These are phyloP conservation scores for Lochmaea crataegi DNA, from an alignment of 2,888 invertebrate genomes.

Conservation along the genomic window DNA sequence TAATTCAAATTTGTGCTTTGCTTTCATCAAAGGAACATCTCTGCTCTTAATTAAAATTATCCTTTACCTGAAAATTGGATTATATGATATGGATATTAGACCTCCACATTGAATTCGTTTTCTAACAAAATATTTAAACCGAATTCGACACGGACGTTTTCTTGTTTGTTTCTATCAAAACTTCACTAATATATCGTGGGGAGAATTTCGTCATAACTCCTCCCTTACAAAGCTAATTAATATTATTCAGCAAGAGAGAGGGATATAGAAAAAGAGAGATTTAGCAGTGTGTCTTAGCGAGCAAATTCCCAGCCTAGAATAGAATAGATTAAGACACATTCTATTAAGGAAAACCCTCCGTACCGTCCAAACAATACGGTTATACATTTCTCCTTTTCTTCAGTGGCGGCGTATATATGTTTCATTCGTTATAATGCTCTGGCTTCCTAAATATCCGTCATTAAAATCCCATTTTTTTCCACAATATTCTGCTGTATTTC, in stretches of 20 bases:
- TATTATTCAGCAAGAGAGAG: conserved; percentile 38
- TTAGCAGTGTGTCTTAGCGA: conserved; percentile 43
- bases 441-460: background rate
- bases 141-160: conserved; percentile 1
- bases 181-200: conserved; percentile 33
- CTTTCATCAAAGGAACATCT: no score
- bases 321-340: conserved; percentile 47
- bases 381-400: conserved; percentile 34
- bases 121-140: background rate
- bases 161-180: conserved; percentile 12
- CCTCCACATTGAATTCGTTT: background rate
- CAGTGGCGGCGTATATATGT: background rate
- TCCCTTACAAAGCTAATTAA: conserved; percentile 43
- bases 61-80: no score
- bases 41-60: no score
- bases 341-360: conserved; percentile 39
- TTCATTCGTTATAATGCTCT: no score
- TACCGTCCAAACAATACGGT: conserved; percentile 42
- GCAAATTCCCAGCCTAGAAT: conserved; percentile 44
- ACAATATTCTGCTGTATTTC: no score
- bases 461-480: no score
- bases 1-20: no score
- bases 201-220: conserved; percentile 37
- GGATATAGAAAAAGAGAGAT: conserved; percentile 33
- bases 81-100: no score